Evolutionary conservation across 2,888 invertebrate genomes (phyloP), one percentile per base, ranked within the genome.

Genomic region (Willowsia nigromaculata): DNA sequence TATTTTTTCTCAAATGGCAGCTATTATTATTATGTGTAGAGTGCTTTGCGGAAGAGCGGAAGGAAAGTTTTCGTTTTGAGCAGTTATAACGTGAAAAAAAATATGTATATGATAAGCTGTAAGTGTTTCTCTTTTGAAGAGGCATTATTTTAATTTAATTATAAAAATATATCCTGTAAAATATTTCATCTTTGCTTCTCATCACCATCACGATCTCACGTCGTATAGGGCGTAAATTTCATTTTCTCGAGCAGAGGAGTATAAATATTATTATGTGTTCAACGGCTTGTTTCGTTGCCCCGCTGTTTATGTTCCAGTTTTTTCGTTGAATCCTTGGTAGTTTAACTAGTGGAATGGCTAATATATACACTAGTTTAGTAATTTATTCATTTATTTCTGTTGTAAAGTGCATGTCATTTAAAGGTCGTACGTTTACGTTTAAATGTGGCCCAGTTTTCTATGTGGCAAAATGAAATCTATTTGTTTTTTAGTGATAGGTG

Each of bases 381-480:
- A 22, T 71, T 43, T 56, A 22, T 56, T 22, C 68, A 71, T 71
- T 71, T 71, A 40, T 30, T 74, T 47, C 47, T 71, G 68, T 74
- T 74, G 47, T 43, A 74, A 74, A 47, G 74, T 74, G 74, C 74
- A 47, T 74, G 74, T 74, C 74, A 74, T 74, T 47, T 47, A 47
- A 74, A 47, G 13, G 22, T 71, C 25, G 43, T 25, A 68, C 37
- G 30, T 62, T 9, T 56, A 30, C n/a, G 30, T 33, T 68, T 74
- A 74, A 47, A 74, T 74, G 74, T 74, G 74, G 74, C 74, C 74
- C 74, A 74, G 74, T 74, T 74, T 74, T 47, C n/a, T 47, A 47
- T 43, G 74, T 47, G 74, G 74, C 18, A 74, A 74, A 15, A 25
- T 15, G 25, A 22, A 22, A 22, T 33, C 3, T 15, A 40, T 4